phyloP scores from a whole-genome alignment of 2,888 invertebrate species.

The Dasysyrphus tricinctus region DNA sequence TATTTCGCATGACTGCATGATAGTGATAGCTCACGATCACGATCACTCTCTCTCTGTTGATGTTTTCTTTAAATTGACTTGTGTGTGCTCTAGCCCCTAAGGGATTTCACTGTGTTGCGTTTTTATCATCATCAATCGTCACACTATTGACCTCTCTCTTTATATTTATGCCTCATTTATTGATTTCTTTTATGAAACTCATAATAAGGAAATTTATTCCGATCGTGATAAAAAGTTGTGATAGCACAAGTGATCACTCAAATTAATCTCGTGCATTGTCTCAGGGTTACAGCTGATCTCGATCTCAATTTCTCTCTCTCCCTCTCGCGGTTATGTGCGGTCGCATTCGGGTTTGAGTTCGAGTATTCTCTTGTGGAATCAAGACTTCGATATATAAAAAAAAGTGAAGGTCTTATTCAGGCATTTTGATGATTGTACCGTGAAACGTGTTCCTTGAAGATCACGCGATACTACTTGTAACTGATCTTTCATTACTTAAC shows the following conservation, averaged over 20 bases:
- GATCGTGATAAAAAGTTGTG: constrained; percentile 58
- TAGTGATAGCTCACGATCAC: constrained; percentile 20
- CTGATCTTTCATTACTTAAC: constrained; percentile 59
- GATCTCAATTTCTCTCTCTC: constrained; percentile 1
- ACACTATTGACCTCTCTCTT: constrained; percentile 40
- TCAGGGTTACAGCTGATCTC: constrained; percentile 45
- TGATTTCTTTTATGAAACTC: constrained; percentile 28
- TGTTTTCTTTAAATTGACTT: constrained; percentile 47
- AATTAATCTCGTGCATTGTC: constrained; percentile 27
- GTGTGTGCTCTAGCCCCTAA: constrained; percentile 13
- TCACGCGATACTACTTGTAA: constrained; percentile 57
- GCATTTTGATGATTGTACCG: constrained; percentile 44
- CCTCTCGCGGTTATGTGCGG: constrained; percentile 8
- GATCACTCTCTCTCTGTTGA: constrained; percentile 45
- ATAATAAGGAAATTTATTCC: constrained; percentile 41
- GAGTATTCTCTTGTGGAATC: constrained; percentile 25
- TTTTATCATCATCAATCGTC: constrained; percentile 39
- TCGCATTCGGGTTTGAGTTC: constrained; percentile 18
- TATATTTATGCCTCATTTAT: constrained; percentile 28
- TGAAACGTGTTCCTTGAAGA: constrained; percentile 64
- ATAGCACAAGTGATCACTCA: constrained; percentile 45
- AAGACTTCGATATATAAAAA: constrained; percentile 38
- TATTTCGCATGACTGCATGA: constrained; percentile 41
- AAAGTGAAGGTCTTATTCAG: constrained; percentile 62
- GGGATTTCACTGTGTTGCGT: constrained; percentile 45